Conservation (phyloP, 1,140 invertebrate species). For the Idris sp. region DNA sequence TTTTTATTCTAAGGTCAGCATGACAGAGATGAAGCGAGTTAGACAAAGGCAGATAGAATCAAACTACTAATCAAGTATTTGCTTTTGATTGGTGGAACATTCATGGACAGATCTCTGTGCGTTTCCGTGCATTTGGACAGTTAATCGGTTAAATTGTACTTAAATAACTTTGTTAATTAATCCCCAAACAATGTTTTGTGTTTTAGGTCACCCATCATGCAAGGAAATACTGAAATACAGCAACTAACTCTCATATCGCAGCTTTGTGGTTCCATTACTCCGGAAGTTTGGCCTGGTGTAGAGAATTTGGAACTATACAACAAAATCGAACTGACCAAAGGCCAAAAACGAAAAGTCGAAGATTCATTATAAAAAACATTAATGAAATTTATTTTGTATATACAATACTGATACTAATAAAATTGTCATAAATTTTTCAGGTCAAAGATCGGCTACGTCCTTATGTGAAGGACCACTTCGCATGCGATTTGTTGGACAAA, state of each 20-base stretch:
- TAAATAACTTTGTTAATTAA: too few species aligned
- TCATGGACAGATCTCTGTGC: too few species aligned
- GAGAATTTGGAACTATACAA: conserved; percentile 94
- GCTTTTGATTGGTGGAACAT: too few species aligned
- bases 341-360: conserved; percentile 88
- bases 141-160: too few species aligned
- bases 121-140: too few species aligned
- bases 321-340: conserved; percentile 94
- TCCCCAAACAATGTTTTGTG: too few species aligned
- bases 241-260: conserved; percentile 97
- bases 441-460: conserved; percentile 93
- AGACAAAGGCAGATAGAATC: too few species aligned
- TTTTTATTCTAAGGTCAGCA: too few species aligned
- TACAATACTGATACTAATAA: conserved; percentile 1
- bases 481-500: conserved; percentile 96
- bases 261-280: conserved; percentile 96
- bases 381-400: background rate
- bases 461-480: conserved; percentile 95
- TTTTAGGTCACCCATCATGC: conserved; percentile 85
- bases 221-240: conserved; percentile 97
- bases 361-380: too few species aligned
- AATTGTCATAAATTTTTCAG: conserved; percentile 64
- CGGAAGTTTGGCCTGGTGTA: conserved; percentile 96
- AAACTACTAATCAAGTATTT: too few species aligned
- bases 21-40: too few species aligned